Conservation (phyloP, 2,797 vertebrate genomes). For the Selene dorsalis region DNA sequence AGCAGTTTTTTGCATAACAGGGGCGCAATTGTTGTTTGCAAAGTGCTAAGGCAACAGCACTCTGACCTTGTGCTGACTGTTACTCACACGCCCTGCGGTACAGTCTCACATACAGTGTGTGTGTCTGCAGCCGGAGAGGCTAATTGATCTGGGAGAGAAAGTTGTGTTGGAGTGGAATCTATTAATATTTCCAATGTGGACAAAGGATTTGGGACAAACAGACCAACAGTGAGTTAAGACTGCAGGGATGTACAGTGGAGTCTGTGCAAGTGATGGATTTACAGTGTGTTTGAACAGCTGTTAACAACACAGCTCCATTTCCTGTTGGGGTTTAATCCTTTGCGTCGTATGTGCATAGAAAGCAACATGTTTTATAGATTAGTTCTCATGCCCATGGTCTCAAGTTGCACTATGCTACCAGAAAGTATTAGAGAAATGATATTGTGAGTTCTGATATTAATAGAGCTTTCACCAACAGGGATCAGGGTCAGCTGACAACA, state of each 20-base stretch:
- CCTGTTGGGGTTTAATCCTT: not conserved
- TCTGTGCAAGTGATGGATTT: not conserved
- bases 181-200: constrained; percentile 13
- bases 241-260: not conserved
- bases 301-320: not conserved
- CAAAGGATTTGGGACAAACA: constrained; percentile 16
- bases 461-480: not conserved
- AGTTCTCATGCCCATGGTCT: not conserved
- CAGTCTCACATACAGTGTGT: constrained; percentile 12
- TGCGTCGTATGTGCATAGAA: not conserved
- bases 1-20: constrained; percentile 54
- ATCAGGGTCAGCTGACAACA: not conserved
- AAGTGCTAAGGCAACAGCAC: constrained; percentile 44
- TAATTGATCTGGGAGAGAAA: constrained; percentile 58
- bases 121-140: constrained; percentile 19
- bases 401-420: too few species aligned
- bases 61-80: constrained; percentile 56
- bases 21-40: constrained; percentile 65
- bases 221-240: not conserved
- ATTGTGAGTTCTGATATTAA: too few species aligned
- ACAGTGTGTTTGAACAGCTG: not conserved
- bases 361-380: not conserved
- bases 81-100: constrained; percentile 30
- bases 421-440: too few species aligned
- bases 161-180: constrained; percentile 19